These are phyloP conservation scores for Marmota flaviventris DNA, from an alignment of 2,113 vertebrate species.

Conservation along the genomic window DNA sequence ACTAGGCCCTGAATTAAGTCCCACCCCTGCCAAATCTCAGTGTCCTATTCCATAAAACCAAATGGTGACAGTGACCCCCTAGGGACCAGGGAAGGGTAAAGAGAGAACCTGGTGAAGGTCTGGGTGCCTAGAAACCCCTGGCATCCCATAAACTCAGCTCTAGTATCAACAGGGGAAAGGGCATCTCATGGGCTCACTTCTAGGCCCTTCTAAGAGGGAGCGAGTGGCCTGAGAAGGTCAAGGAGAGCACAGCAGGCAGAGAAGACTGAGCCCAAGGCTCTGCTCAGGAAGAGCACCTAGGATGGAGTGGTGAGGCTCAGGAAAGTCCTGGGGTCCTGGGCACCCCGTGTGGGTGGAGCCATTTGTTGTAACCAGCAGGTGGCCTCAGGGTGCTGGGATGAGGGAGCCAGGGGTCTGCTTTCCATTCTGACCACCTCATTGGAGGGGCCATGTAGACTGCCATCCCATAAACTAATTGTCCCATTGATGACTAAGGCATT, in stretches of 20 bases:
- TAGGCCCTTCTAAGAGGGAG: too few relatives aligned
- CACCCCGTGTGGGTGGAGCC: too few relatives aligned
- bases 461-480: too few relatives aligned
- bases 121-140: neutral
- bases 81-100: neutral
- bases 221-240: rapidly evolving
- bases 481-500: rapidly evolving
- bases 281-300: too few relatives aligned
- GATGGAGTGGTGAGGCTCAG: neutral
- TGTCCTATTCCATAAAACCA: neutral
- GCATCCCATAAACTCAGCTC: too few relatives aligned
- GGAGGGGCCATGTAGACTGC: neutral
- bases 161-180: too few relatives aligned
- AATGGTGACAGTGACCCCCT: too few relatives aligned
- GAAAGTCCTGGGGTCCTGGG: too few relatives aligned
- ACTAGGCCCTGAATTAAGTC: too few relatives aligned
- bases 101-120: neutral
- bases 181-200: too few relatives aligned
- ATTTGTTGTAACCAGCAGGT: neutral
- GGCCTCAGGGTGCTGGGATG: too few relatives aligned
- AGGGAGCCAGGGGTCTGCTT: too few relatives aligned
- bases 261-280: rapidly evolving
- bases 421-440: neutral
- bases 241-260: rapidly evolving
- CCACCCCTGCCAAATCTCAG: neutral